These are phyloP conservation scores for Drosophila nasuta DNA, from an alignment of 1,140 invertebrate genomes.

Conservation along the genomic window DNA sequence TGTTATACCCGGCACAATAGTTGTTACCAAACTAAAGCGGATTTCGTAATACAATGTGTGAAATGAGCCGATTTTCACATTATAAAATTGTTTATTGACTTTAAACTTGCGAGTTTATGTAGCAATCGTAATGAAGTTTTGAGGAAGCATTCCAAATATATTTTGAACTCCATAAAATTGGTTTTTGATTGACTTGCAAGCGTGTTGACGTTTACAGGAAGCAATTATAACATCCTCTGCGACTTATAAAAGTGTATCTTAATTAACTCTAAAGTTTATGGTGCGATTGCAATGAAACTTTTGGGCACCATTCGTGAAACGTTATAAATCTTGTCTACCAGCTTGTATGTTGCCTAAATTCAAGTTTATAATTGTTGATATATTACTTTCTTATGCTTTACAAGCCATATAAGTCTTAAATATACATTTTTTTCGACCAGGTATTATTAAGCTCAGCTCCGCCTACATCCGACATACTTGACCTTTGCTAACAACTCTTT, in stretches of 20 bases:
- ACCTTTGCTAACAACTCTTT: slow-evolving; percentile 25
- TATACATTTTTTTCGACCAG: not conserved
- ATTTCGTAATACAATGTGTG: not conserved
- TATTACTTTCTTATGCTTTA: too few species aligned
- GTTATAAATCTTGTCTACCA: too few species aligned
- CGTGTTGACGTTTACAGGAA: not conserved
- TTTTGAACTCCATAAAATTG: too few species aligned
- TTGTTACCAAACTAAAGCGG: not conserved
- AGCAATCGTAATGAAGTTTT: not conserved
- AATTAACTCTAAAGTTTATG: too few species aligned
- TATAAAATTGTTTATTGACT: not conserved
- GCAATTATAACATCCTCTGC: not conserved
- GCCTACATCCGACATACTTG: slow-evolving; percentile 3
- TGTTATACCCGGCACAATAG: not conserved
- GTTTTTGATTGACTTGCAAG: too few species aligned
- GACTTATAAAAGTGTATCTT: too few species aligned
- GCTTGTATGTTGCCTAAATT: too few species aligned
- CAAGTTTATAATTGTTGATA: too few species aligned
- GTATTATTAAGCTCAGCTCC: not conserved
- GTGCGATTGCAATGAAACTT: too few species aligned
- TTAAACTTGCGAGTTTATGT: not conserved
- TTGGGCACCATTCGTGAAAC: too few species aligned
- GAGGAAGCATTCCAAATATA: slow-evolving; percentile 2
- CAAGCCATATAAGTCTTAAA: too few species aligned
- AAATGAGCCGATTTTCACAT: too few species aligned